Conservation (phyloP, 1,140 invertebrate genomes). For the Drosophila lacteicornis region DNA sequence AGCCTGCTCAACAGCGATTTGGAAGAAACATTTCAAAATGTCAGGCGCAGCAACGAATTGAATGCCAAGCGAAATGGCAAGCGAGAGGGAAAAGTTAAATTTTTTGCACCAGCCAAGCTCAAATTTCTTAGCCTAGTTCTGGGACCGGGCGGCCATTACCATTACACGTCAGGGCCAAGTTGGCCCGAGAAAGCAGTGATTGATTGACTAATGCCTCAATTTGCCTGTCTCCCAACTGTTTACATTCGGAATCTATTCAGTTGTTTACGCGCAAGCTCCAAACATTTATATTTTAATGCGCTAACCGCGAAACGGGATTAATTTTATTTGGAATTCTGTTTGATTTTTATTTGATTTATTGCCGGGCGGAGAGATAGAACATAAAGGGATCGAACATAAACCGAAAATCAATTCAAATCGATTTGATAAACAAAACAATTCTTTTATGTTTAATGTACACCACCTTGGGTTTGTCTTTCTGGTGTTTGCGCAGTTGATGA, state of each 20-base stretch:
- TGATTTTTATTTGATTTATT: conserved; percentile 74
- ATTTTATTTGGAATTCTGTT: conserved; percentile 63
- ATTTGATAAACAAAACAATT: conserved; percentile 64
- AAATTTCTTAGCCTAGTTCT: conserved; percentile 49
- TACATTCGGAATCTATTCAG: conserved; percentile 59
- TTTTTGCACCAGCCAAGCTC: conserved; percentile 18
- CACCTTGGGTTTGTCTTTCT: conserved; percentile 30
- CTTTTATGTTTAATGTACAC: conserved; percentile 36
- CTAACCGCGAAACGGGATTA: conserved; percentile 68
- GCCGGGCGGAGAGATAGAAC: conserved; percentile 18
- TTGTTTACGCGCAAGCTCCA: conserved; percentile 57
- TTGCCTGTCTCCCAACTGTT: conserved; percentile 44
- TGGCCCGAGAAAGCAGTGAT: conserved; percentile 12
- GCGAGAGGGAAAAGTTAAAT: conserved; percentile 33
- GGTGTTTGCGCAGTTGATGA: conserved; percentile 51
- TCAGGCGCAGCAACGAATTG: conserved; percentile 68
- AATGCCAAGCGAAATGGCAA: conserved; percentile 62
- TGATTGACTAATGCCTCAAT: conserved; percentile 57
- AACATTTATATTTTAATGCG: conserved; percentile 65
- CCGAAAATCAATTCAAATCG: conserved; percentile 41
- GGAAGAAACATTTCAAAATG: conserved; percentile 78
- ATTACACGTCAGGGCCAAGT: conserved; percentile 27
- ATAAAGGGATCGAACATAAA: conserved; percentile 27
- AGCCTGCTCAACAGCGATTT: conserved; percentile 57
- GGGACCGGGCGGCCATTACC: conserved; percentile 28